A percentile compares a stretch with the other conserved stretches of the same genome.
Evolutionary conservation across 2,888 invertebrate species (phyloP).

Genomic region (Mantis religiosa): DNA sequence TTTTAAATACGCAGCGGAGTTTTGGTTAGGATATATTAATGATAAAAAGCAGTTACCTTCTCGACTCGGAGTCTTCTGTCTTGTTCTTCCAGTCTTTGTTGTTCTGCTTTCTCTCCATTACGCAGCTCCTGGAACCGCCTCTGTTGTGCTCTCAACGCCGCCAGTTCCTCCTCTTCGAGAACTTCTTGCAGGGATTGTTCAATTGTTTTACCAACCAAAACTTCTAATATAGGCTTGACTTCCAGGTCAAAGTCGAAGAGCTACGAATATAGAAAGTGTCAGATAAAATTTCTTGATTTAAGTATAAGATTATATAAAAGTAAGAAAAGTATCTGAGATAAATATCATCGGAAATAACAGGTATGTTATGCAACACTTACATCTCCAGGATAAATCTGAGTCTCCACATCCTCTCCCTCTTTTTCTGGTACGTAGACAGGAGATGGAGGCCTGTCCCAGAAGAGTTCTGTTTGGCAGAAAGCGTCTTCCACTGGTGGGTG

Average conservation of each 20-base stretch:
- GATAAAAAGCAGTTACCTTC: not conserved
- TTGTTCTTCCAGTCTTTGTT: conserved; percentile 56
- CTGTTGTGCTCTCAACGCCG: conserved; percentile 74
- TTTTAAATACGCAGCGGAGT: too few relatives aligned
- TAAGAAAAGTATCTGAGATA: too few relatives aligned
- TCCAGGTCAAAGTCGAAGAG: conserved; percentile 90
- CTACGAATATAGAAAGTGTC: conserved; percentile 43
- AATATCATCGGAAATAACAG: too few relatives aligned
- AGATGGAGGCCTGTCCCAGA: conserved; percentile 75
- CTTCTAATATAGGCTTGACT: conserved; percentile 84
- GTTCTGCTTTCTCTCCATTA: conserved; percentile 77
- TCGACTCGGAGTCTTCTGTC: conserved; percentile 13
- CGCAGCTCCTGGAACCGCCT: conserved; percentile 66
- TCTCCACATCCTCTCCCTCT: conserved; percentile 72
- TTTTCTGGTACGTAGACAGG: conserved; percentile 75
- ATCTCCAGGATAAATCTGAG: conserved; percentile 88
- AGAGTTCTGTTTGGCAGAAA: conserved; percentile 83
- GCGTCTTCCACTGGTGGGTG: conserved; percentile 72
- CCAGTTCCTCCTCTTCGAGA: conserved; percentile 88
- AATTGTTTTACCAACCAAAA: conserved; percentile 81
- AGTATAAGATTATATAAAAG: not conserved
- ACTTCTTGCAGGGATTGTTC: conserved; percentile 88
- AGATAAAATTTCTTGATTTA: not conserved
- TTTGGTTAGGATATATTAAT: too few relatives aligned
- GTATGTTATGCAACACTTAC: conserved; percentile 47